Evolutionary conservation across 2,797 vertebrate species (phyloP), one percentile per base, ranked within the genome.

Genomic region (Oreochromis mossambicus): DNA sequence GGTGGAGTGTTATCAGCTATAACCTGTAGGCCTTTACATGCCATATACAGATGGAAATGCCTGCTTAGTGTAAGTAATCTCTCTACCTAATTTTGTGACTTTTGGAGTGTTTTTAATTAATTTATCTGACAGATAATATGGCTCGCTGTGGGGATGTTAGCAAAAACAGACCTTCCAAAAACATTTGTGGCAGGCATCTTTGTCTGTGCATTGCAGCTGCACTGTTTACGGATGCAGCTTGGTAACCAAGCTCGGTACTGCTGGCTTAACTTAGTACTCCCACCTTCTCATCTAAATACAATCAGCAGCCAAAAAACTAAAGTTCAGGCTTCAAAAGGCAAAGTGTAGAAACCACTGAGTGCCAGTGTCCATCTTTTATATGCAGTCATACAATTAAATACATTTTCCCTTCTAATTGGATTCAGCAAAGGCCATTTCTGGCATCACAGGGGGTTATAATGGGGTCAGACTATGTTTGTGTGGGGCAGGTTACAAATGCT

Each of bases 101-200:
- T 61, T 36, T 34, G 56, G 17, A 61, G 32, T 43, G 9, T 8
- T 48, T 73, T 19, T 48, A 32, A 46, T 48, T 50, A 29, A 50
- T 75, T 73, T 32, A 32, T 50, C 68, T n/a, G 68, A 50, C 63
- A 68, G 26, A 75, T 50, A 48, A 48, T 75, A 48, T n/a, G 68
- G 15, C 24, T 75, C 1, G 10, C 68, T 50, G 68, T 32, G 43
- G 26, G 68, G 0, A 48, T 32, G 46, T 32, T 75, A 5, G 43
- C 7, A 48, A 8, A 48, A 48, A 48, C 43, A 48, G 41, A 73
- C 24, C 68, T 73, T 73, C 24, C 9, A 1, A 48, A 48, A 34
- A 0, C 5, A 9, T 1, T 0, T 50, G 68, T 8, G 4, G 24
- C 68, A 73, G 0, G 24, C 15, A 73, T 48, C 43, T 73, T 19